Conservation (phyloP, 2,797 vertebrate species). For the Falco berigora region DNA sequence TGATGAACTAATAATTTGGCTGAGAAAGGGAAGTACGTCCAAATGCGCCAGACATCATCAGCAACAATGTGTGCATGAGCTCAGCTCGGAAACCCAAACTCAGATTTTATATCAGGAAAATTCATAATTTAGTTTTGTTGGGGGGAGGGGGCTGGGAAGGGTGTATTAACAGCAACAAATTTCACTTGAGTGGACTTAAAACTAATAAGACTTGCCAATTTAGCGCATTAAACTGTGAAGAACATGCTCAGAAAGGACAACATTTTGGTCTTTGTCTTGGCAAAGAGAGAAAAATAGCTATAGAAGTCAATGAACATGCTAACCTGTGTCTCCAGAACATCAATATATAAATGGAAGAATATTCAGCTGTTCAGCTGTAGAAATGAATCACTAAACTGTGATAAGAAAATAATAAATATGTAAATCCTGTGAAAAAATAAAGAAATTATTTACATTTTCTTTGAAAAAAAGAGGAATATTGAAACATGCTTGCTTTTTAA, state of each 20-base stretch:
- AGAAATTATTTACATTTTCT: slow-evolving; percentile 84
- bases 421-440: slow-evolving; percentile 90
- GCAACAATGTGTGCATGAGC: slow-evolving; percentile 80
- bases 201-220: slow-evolving; percentile 76
- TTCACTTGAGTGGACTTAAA: slow-evolving; percentile 76
- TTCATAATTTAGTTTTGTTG: slow-evolving; percentile 76
- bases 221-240: slow-evolving; percentile 82
- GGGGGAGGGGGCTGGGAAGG: slow-evolving; percentile 64
- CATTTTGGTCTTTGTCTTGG: slow-evolving; percentile 73
- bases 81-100: slow-evolving; percentile 86
- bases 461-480: slow-evolving; percentile 84
- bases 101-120: slow-evolving; percentile 84
- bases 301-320: slow-evolving; percentile 76
- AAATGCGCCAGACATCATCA: slow-evolving; percentile 69
- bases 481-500: slow-evolving; percentile 97
- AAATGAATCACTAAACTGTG: slow-evolving; percentile 84
- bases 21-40: slow-evolving; percentile 67
- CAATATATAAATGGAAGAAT: slow-evolving; percentile 74
- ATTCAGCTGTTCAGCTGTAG: slow-evolving; percentile 78
- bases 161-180: slow-evolving; percentile 79
- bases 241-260: slow-evolving; percentile 77
- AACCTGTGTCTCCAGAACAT: slow-evolving; percentile 80
- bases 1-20: slow-evolving; percentile 63
- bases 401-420: slow-evolving; percentile 88
- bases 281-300: slow-evolving; percentile 67